Evolutionary conservation across 2,113 vertebrate genomes (phyloP).

Genomic region (Zapus hudsonius): DNA sequence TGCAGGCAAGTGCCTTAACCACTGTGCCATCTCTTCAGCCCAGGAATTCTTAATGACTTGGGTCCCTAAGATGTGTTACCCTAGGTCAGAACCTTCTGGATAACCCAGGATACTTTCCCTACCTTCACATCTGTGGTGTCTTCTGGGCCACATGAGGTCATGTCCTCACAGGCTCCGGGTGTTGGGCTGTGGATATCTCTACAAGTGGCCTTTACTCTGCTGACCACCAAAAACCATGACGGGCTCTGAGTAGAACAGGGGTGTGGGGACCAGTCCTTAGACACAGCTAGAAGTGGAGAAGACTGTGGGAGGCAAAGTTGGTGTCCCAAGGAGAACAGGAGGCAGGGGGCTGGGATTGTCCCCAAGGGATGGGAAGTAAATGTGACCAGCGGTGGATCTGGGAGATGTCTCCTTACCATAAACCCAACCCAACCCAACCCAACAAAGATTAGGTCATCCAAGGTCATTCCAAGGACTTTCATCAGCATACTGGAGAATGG

Average conservation of each 20-base stretch:
- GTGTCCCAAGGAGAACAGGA: not conserved
- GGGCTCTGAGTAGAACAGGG: not conserved
- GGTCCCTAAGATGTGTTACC: no score
- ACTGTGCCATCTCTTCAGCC: no score
- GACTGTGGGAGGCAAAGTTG: not conserved
- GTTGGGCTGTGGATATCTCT: not conserved
- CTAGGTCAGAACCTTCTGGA: not conserved
- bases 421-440: no score
- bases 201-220: not conserved
- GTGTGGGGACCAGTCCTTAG: not conserved
- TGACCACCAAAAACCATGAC: not conserved
- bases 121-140: not conserved
- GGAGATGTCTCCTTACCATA: not conserved
- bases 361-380: accelerated
- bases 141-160: not conserved
- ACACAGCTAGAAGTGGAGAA: accelerated
- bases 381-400: accelerated
- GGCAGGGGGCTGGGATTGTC: accelerated
- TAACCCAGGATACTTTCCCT: not conserved
- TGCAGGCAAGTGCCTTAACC: no score
- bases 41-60: not conserved
- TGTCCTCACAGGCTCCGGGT: not conserved
- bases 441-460: not conserved
- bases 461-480: not conserved
- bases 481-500: not conserved